Conservation (phyloP, 2,113 vertebrate genomes). For the Accipiter cooperii region DNA sequence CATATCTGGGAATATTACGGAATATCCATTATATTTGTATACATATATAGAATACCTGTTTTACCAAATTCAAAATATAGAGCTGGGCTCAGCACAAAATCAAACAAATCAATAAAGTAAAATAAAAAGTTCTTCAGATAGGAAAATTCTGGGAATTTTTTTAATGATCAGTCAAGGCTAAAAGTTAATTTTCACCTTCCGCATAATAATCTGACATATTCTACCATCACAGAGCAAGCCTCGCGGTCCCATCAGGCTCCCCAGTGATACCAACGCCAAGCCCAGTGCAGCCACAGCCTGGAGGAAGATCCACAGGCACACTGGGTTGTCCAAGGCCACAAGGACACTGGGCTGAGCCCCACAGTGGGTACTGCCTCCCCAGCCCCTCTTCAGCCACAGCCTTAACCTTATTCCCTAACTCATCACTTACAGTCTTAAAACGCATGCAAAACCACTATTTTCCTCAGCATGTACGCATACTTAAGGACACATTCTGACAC, state of each 20-base stretch:
- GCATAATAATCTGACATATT: no score
- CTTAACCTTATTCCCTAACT: background rate
- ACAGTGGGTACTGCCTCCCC: fast-evolving
- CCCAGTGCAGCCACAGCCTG: fast-evolving
- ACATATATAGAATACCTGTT: background rate
- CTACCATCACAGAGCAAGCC: fast-evolving
- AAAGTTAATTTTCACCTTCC: background rate
- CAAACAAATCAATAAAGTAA: background rate
- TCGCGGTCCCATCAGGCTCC: fast-evolving
- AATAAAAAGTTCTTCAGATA: background rate
- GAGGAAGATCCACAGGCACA: fast-evolving
- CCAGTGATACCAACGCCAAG: fast-evolving
- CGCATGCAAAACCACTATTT: background rate
- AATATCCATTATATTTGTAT: background rate
- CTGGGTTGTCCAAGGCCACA: fast-evolving
- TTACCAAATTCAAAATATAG: background rate
- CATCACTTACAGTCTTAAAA: conserved; percentile 24
- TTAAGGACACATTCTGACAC: background rate
- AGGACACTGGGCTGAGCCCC: background rate
- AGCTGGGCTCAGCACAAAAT: background rate
- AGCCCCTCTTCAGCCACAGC: background rate
- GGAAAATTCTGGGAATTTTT: background rate
- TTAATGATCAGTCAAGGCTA: background rate
- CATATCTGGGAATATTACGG: background rate
- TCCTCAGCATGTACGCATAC: background rate